A percentile compares a stretch with the other conserved stretches of the same genome.
These are phyloP conservation scores for Cheilosia vulpina DNA, from an alignment of 2,888 invertebrate genomes.

Conservation along the genomic window DNA sequence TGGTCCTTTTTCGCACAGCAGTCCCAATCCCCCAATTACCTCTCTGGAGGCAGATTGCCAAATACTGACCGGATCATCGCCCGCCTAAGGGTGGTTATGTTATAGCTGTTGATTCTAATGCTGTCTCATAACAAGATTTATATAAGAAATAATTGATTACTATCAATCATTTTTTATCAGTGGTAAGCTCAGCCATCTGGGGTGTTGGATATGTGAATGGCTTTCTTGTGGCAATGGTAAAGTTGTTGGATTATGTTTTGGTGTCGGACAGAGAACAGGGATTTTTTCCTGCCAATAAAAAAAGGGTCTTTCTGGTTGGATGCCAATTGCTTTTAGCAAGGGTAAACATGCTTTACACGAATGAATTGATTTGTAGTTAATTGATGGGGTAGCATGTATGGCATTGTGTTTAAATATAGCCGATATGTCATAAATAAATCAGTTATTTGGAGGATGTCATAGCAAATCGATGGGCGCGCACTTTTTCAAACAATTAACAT, in stretches of 20 bases:
- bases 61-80: not conserved
- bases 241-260: conserved; percentile 31
- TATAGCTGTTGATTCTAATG: conserved; percentile 16
- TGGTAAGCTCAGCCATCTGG: conserved; percentile 29
- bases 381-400: not conserved
- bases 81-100: conserved; percentile 6
- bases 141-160: conserved; percentile 52
- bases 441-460: no score
- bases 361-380: conserved; percentile 8
- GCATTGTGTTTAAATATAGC: no score
- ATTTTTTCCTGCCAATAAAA: conserved; percentile 5
- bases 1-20: not conserved
- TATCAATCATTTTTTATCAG: conserved; percentile 55
- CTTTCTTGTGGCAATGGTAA: conserved; percentile 6
- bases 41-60: conserved; percentile 12
- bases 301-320: conserved; percentile 2
- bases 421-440: no score
- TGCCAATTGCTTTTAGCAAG: conserved; percentile 6
- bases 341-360: conserved; percentile 14
- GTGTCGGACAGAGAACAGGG: conserved; percentile 17
- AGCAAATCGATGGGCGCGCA: no score
- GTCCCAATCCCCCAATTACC: not conserved
- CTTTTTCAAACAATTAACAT: no score
- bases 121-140: conserved; percentile 42
- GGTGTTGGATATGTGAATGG: not conserved